phyloP scores from a whole-genome alignment of 2,113 vertebrate genomes.

The Centropristis striata region DNA sequence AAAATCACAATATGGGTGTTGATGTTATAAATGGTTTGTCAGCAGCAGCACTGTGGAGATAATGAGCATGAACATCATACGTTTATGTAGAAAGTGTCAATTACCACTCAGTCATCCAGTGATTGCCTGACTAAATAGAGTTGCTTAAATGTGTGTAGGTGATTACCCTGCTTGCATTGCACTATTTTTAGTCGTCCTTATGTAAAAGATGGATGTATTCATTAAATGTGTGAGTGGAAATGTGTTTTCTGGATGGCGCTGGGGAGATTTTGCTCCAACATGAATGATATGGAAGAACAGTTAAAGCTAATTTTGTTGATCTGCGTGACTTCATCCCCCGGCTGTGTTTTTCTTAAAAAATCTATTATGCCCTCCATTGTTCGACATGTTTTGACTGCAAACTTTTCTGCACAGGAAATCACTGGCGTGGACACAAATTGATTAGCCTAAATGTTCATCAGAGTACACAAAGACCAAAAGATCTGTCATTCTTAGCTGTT shows the following conservation, averaged over 20 bases:
- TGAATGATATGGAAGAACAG: slow-evolving; percentile 3
- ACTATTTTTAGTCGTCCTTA: slow-evolving; percentile 33
- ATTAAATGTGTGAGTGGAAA: slow-evolving; percentile 8
- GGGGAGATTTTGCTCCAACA: not conserved
- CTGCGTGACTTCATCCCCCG: slow-evolving; percentile 9
- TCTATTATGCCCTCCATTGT: slow-evolving; percentile 42
- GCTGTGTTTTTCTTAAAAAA: slow-evolving; percentile 27
- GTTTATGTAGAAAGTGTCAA: slow-evolving; percentile 34
- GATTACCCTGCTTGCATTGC: not conserved
- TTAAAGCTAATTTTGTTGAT: slow-evolving; percentile 6
- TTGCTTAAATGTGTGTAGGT: slow-evolving; percentile 17
- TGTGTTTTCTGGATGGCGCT: not conserved
- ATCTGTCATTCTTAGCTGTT: slow-evolving; percentile 54
- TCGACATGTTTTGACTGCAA: slow-evolving; percentile 53
- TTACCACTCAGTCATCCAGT: not conserved
- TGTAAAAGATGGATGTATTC: slow-evolving; percentile 17
- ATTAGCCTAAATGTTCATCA: slow-evolving; percentile 76
- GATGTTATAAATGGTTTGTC: slow-evolving; percentile 5
- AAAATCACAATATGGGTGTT: not conserved
- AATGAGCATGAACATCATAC: slow-evolving; percentile 16
- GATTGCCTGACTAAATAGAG: slow-evolving; percentile 12
- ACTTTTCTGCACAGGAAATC: slow-evolving; percentile 60
- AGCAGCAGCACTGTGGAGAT: slow-evolving; percentile 5
- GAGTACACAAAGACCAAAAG: slow-evolving; percentile 49
- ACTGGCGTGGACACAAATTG: slow-evolving; percentile 66